Evolutionary conservation across 2,797 vertebrate genomes (phyloP).

Genomic region (Sandelia bainsii): DNA sequence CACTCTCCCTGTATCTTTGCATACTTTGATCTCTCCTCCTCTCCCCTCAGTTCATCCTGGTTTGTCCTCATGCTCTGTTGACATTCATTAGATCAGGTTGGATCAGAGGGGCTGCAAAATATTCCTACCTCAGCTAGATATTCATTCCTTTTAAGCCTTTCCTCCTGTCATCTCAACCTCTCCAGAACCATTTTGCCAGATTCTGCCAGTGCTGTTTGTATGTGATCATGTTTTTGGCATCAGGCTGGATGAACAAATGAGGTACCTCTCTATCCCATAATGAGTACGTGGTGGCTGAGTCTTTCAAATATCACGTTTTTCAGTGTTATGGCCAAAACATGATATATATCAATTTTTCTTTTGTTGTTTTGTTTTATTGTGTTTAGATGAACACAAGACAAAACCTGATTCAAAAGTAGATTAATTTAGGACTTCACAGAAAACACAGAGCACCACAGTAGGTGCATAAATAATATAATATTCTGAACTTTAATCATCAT

Average conservation of each 20-base stretch:
- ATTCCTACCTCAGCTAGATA: background rate
- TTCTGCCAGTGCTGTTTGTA: background rate
- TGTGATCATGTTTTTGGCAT: slow-evolving; percentile 23
- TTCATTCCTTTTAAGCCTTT: background rate
- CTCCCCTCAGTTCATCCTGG: background rate
- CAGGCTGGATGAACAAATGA: slow-evolving; percentile 42
- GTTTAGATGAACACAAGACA: too few relatives aligned
- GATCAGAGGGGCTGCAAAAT: slow-evolving; percentile 20
- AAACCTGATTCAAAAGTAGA: too few relatives aligned
- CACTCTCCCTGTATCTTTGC: slow-evolving; percentile 7
- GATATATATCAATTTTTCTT: too few relatives aligned
- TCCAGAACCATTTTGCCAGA: background rate
- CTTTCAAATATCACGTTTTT: slow-evolving; percentile 39
- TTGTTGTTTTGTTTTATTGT: too few relatives aligned
- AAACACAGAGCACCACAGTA: too few relatives aligned
- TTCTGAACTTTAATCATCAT: too few relatives aligned
- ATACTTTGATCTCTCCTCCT: slow-evolving; percentile 40
- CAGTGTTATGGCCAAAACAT: too few relatives aligned
- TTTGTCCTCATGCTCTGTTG: slow-evolving; percentile 41
- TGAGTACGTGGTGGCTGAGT: slow-evolving; percentile 21
- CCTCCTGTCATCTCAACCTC: slow-evolving; percentile 3
- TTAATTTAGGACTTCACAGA: too few relatives aligned
- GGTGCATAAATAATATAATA: too few relatives aligned
- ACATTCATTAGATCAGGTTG: slow-evolving; percentile 38
- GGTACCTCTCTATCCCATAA: slow-evolving; percentile 17